phyloP scores from a whole-genome alignment of 2,888 invertebrate genomes.

The Leptarthrus brevirostris region DNA sequence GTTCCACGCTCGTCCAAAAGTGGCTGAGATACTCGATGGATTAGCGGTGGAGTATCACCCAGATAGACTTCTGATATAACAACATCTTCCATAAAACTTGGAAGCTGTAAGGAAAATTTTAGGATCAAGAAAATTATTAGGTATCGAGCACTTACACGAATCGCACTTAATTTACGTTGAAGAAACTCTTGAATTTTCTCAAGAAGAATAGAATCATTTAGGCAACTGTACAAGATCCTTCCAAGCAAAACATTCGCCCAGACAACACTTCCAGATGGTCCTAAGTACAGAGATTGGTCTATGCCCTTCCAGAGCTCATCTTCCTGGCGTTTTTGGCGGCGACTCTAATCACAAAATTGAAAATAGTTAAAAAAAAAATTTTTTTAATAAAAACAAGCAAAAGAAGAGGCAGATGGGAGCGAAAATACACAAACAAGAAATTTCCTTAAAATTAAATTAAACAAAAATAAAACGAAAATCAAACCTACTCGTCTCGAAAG shows the following conservation, averaged over 20 bases:
- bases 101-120: slow-evolving; percentile 70
- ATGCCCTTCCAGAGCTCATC: slow-evolving; percentile 67
- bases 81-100: slow-evolving; percentile 86
- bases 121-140: no score
- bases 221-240: slow-evolving; percentile 63
- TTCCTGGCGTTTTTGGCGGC: slow-evolving; percentile 63
- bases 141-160: slow-evolving; percentile 62
- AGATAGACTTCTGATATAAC: slow-evolving; percentile 78
- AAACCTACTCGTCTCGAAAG: slow-evolving; percentile 50
- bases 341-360: no score
- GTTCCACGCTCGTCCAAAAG: slow-evolving; percentile 81
- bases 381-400: neutral
- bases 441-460: no score
- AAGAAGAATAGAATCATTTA: slow-evolving; percentile 61
- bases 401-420: no score
- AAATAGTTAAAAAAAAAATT: slow-evolving; percentile 9
- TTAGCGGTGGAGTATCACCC: slow-evolving; percentile 74
- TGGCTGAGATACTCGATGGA: slow-evolving; percentile 74
- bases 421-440: no score
- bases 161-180: slow-evolving; percentile 65
- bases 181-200: slow-evolving; percentile 64
- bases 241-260: slow-evolving; percentile 66
- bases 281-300: slow-evolving; percentile 64
- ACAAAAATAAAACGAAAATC: slow-evolving; percentile 40
- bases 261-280: slow-evolving; percentile 65